Percentiles rank a stretch among this genome's conserved stretches.
Conservation (phyloP, 1,140 invertebrate genomes). For the Callitettix versicolor region DNA sequence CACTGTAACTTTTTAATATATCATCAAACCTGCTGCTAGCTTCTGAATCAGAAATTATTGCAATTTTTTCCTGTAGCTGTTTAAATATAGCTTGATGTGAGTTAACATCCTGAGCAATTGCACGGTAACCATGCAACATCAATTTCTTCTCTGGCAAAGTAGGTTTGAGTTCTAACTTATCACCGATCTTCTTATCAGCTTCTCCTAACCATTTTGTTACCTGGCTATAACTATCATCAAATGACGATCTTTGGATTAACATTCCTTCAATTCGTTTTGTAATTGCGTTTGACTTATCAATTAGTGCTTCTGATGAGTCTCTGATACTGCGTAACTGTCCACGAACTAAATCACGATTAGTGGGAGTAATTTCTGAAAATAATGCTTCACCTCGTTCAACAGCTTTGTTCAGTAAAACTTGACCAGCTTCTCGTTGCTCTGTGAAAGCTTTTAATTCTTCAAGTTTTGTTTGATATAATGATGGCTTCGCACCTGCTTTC, state of each 20-base stretch:
- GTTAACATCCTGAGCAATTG: conserved; percentile 68
- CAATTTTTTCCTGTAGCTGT: conserved; percentile 65
- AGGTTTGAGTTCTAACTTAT: conserved; percentile 54
- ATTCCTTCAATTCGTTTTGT: conserved; percentile 78
- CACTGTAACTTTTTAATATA: conserved; percentile 56
- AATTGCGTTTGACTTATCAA: conserved; percentile 72
- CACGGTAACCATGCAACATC: conserved; percentile 62
- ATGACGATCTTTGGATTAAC: conserved; percentile 76
- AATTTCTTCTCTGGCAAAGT: conserved; percentile 76
- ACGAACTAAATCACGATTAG: conserved; percentile 74
- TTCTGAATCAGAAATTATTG: conserved; percentile 60
- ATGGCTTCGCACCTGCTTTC: conserved; percentile 49
- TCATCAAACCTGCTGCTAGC: conserved; percentile 54
- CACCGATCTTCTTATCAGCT: conserved; percentile 53
- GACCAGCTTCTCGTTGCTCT: conserved; percentile 66
- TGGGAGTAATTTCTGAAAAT: conserved; percentile 74
- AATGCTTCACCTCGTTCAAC: conserved; percentile 78
- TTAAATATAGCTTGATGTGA: conserved; percentile 67
- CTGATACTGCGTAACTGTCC: conserved; percentile 69
- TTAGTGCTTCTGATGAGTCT: conserved; percentile 69
- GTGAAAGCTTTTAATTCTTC: conserved; percentile 62
- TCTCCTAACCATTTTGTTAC: conserved; percentile 67
- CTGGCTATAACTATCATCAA: conserved; percentile 80
- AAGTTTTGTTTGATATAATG: conserved; percentile 46
- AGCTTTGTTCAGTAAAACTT: conserved; percentile 63